phyloP scores from a whole-genome alignment of 2,113 vertebrate genomes.

The Prunella himalayana region DNA sequence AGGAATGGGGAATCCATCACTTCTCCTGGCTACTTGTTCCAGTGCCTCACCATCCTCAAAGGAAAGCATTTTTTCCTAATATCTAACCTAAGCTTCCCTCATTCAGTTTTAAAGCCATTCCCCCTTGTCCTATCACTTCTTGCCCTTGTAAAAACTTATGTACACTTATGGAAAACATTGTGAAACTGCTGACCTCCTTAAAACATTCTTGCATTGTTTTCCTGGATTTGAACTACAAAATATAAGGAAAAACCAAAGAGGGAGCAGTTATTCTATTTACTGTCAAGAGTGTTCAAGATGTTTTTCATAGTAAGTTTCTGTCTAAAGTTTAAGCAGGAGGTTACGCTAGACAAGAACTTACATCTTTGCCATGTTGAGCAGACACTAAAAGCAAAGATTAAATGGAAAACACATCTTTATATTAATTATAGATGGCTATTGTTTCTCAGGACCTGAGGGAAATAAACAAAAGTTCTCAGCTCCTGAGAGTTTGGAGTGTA shows the following conservation, averaged over 20 bases:
- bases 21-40: background rate
- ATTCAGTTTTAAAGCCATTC: background rate
- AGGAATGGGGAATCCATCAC: background rate
- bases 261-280: background rate
- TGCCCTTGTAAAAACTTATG: background rate
- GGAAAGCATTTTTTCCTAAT: background rate
- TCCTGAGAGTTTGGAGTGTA: background rate
- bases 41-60: background rate
- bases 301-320: background rate
- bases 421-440: background rate
- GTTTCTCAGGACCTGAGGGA: background rate
- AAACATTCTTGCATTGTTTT: background rate
- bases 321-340: background rate
- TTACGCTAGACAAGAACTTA: background rate
- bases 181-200: background rate
- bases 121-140: background rate
- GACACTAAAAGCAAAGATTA: background rate
- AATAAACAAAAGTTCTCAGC: background rate
- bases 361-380: background rate
- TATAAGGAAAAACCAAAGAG: background rate
- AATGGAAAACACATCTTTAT: background rate
- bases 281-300: background rate
- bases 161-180: background rate
- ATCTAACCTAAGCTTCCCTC: background rate
- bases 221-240: background rate